Percentiles rank a stretch among this genome's conserved stretches.
Evolutionary conservation across 1,140 invertebrate genomes (phyloP).

Genomic region (Magallana ariakensis): DNA sequence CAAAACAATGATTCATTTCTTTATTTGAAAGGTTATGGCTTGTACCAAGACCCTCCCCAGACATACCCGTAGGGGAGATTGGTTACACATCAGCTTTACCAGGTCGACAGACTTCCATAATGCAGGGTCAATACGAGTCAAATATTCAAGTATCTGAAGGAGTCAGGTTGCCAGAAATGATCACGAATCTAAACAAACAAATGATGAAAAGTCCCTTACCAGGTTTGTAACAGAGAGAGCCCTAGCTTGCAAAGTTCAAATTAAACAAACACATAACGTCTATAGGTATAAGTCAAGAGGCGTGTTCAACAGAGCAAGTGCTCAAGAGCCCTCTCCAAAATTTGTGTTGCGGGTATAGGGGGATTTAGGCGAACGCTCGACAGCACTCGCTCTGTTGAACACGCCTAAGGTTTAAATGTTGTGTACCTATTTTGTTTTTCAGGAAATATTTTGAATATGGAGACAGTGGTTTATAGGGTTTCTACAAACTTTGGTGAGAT

Average conservation of each 20-base stretch:
- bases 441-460: slow-evolving; percentile 61
- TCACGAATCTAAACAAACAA: slow-evolving; percentile 63
- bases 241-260: background rate
- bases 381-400: too few relatives aligned
- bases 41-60: slow-evolving; percentile 51
- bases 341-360: too few relatives aligned
- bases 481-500: slow-evolving; percentile 43
- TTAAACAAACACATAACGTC: background rate
- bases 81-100: slow-evolving; percentile 65
- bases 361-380: too few relatives aligned
- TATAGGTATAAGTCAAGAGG: background rate
- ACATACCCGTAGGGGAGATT: slow-evolving; percentile 58
- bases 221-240: slow-evolving; percentile 45
- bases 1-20: background rate
- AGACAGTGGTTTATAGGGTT: slow-evolving; percentile 58
- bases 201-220: slow-evolving; percentile 61
- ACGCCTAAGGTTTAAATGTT: background rate
- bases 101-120: slow-evolving; percentile 39
- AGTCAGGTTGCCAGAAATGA: slow-evolving; percentile 14
- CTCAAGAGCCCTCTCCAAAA: too few relatives aligned
- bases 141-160: background rate
- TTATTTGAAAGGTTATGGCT: slow-evolving; percentile 61
- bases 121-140: slow-evolving; percentile 13
- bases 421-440: background rate
- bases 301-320: too few relatives aligned